Evolutionary conservation across 2,797 vertebrate species (phyloP).

Genomic region (Pristis pectinata): DNA sequence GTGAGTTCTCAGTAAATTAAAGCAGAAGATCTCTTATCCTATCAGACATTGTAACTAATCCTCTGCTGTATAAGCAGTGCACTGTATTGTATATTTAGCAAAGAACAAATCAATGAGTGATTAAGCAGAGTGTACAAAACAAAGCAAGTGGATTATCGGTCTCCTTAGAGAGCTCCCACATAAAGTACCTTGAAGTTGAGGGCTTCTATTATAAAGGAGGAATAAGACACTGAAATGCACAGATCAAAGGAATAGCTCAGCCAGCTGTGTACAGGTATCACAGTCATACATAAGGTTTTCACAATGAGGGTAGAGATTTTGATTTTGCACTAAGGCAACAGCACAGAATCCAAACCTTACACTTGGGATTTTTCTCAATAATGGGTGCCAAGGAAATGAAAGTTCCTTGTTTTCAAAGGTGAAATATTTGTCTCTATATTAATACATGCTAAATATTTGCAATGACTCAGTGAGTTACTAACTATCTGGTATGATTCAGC

Average conservation of each 20-base stretch:
- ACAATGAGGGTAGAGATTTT: not conserved
- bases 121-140: conserved; percentile 13
- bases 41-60: conserved; percentile 11
- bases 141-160: not conserved
- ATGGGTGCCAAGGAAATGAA: not conserved
- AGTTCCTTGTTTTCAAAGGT: not conserved
- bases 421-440: not conserved
- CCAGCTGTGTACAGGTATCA: not conserved
- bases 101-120: conserved; percentile 19
- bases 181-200: not conserved
- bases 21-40: not conserved
- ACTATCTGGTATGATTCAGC: not conserved
- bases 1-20: not conserved
- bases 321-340: not conserved
- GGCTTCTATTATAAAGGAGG: not conserved
- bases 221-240: not conserved
- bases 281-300: not conserved
- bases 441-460: not conserved
- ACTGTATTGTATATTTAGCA: conserved; percentile 16
- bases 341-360: not conserved
- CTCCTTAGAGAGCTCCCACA: not conserved
- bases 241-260: not conserved
- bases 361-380: not conserved
- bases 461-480: not conserved
- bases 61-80: not conserved